Evolutionary conservation across 2,797 vertebrate genomes (phyloP), one percentile per base, ranked within the genome.

Genomic region (Prionace glauca): DNA sequence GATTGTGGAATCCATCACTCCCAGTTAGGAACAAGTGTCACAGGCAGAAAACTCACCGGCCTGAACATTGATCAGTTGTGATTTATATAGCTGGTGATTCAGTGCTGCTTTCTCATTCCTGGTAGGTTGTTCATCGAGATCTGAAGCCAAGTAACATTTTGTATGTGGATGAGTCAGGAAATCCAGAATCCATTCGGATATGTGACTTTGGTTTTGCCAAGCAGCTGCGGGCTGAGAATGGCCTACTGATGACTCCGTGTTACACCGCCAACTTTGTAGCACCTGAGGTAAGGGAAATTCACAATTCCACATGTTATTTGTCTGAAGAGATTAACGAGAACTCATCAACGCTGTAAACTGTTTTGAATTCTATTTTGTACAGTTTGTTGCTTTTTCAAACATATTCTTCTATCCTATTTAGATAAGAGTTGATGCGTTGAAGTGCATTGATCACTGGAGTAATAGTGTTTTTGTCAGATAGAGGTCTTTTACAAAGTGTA

Each of bases 261-360:
- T 99, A 99, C 97, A 99, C 99, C 0, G 99, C 99, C 22, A 99
- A 99, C 72, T 99, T 99, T 50, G 99, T 99, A 0, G 99, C 99
- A 95, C 99, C 99, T 0, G 99, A 99, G 98, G 99, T 99, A 97
- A 95, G 95, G 79, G 77, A 2, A 65, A 26, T 60, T 92, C 65
- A 41, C 65, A 41, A 0, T 36, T 92, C 65, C 18, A 16, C 9
- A 92, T 41, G 65, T 10, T 92, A 32, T 11, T 92, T 69, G 8
- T 41, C 36, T 69, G 62, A 67, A 67, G 67, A 69, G 65, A 41
- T 67, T 69, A 69, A 69, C 65, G 41, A 14, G 62, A 92, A 69
- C 10, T 29, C 65, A 69, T 24, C 22, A 69, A 9, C 22, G 22
- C n/a, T 92, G 87, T 62, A 90, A 62, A 7, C 60, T 65, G 20